phyloP scores from a whole-genome alignment of 2,888 invertebrate genomes.

The Clepsis dumicolana region DNA sequence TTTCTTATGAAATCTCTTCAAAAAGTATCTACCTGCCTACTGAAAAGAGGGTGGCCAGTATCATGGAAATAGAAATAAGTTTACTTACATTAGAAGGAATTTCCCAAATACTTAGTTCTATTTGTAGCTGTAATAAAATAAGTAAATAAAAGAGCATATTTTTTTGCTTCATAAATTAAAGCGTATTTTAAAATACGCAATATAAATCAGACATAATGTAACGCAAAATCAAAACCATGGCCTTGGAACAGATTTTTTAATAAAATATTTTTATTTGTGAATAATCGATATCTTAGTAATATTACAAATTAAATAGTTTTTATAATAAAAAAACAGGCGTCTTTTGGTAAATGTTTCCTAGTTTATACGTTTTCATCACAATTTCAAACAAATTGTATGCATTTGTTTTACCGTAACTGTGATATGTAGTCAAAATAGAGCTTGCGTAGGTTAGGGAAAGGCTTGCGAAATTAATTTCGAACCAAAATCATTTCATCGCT shows the following conservation, averaged over 20 bases:
- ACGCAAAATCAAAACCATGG: slow-evolving; percentile 17
- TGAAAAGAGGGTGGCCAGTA: not conserved
- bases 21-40: not conserved
- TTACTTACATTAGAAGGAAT: not conserved
- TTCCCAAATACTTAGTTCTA: slow-evolving; percentile 25
- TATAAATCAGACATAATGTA: slow-evolving; percentile 2
- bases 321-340: not conserved
- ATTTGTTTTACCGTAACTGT: slow-evolving; percentile 81
- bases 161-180: slow-evolving; percentile 20
- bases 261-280: slow-evolving; percentile 22
- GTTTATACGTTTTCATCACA: slow-evolving; percentile 31
- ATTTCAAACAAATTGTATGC: slow-evolving; percentile 56
- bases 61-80: not conserved
- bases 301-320: slow-evolving; percentile 17
- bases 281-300: slow-evolving; percentile 6
- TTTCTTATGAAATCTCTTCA: not conserved
- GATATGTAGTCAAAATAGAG: slow-evolving; percentile 74
- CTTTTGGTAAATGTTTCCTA: slow-evolving; percentile 28
- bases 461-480: slow-evolving; percentile 18
- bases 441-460: slow-evolving; percentile 58
- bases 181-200: slow-evolving; percentile 14
- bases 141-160: slow-evolving; percentile 15
- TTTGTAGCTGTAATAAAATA: slow-evolving; percentile 26
- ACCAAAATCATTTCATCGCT: slow-evolving; percentile 20
- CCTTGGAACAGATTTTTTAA: slow-evolving; percentile 15